Evolutionary conservation across 2,797 vertebrate genomes (phyloP), one percentile per base, ranked within the genome.

Genomic region (Aplochiton taeniatus): DNA sequence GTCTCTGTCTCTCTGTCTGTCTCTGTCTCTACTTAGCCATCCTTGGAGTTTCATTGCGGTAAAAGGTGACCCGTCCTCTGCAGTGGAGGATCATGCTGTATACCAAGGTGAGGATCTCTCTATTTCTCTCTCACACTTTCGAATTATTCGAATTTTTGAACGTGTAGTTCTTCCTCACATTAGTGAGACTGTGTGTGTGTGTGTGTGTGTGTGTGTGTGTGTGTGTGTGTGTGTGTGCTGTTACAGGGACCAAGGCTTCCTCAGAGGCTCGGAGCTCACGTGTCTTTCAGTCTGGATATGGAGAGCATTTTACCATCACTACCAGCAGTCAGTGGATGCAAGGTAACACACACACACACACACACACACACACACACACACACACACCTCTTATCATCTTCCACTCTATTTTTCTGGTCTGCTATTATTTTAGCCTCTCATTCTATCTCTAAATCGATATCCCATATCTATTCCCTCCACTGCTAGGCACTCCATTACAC

Each of bases 1-100:
- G 43, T n/a, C 62, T 59, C 57, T 50, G 20, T 58, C 57, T 44
- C 65, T 42, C 49, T 41, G 58, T 62, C 19, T 63, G 49, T 57
- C 14, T 18, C 11, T 12, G n/a, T 65, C 14, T 67, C 31, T 76
- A 55, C 50, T 7, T 83, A 99, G 97, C 58, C 94, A 98, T 76
- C 93, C 95, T 1, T 99, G 97, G 97, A 96, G 94, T 63, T 96
- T 98, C 63, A 91, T 98, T 51, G 95, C 93, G 0, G 85, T 94
- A 76, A 98, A 98, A 87, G 97, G 96, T 46, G 88, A 92, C 18
- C 69, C 86, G 0, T 89, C 91, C 4, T 91, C 93, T 57, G 94
- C 89, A 11, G 93, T 95, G 12, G 97, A 98, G 88, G 95, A 96
- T 79, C 94, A 96, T 10, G 86, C 94, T 9, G 84, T 93, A 65